These are phyloP conservation scores for Drosophila melanica DNA, from an alignment of 1,140 invertebrate species.

Conservation along the genomic window DNA sequence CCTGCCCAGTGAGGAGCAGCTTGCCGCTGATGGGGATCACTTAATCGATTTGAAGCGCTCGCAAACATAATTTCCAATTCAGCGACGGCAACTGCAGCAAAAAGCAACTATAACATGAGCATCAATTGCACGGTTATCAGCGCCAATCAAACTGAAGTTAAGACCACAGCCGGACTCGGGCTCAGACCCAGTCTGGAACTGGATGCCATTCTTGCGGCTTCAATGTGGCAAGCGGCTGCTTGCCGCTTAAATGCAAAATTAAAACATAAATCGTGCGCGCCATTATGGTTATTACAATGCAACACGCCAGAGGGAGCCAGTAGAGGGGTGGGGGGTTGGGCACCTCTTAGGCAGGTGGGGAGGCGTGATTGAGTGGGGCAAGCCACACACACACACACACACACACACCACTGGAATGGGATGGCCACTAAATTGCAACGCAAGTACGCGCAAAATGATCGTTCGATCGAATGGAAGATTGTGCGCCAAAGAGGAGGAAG, in stretches of 20 bases:
- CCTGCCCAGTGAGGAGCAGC: not conserved
- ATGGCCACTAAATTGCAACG: slow-evolving; percentile 60
- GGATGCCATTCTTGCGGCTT: slow-evolving; percentile 7
- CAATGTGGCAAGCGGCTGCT: slow-evolving; percentile 17
- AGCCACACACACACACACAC: slow-evolving; percentile 8
- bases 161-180: slow-evolving; percentile 34
- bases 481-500: slow-evolving; percentile 10
- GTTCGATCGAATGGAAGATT: slow-evolving; percentile 72
- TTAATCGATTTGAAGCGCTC: slow-evolving; percentile 77
- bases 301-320: slow-evolving; percentile 36
- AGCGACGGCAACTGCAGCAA: slow-evolving; percentile 10
- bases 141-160: slow-evolving; percentile 77
- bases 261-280: slow-evolving; percentile 84
- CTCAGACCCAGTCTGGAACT: not conserved
- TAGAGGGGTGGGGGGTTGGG: not conserved
- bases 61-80: slow-evolving; percentile 68
- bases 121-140: slow-evolving; percentile 79
- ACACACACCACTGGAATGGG: not conserved
- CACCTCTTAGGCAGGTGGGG: not conserved
- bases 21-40: slow-evolving; percentile 62
- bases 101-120: slow-evolving; percentile 31
- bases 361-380: slow-evolving; percentile 67
- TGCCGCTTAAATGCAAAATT: slow-evolving; percentile 79
- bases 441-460: slow-evolving; percentile 75
- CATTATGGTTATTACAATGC: slow-evolving; percentile 83